Evolutionary conservation across 2,113 vertebrate species (phyloP).

Genomic region (Hypocryptadius cinnamomeus): DNA sequence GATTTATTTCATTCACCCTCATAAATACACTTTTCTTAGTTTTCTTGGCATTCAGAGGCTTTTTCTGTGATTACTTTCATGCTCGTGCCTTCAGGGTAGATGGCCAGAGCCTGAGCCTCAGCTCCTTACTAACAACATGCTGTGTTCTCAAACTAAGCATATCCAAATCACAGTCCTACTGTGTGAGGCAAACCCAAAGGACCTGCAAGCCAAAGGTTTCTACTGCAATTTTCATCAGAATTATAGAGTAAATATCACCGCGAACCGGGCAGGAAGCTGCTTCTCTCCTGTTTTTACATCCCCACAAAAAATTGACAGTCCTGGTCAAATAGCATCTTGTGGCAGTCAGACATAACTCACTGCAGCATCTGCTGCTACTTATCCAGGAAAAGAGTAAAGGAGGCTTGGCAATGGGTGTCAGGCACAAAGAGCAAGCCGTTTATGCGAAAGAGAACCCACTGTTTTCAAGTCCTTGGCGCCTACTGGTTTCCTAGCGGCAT

Average conservation of each 20-base stretch:
- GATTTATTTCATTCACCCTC: not conserved
- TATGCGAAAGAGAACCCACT: not conserved
- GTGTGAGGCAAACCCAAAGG: rapidly evolving
- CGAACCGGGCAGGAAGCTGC: not conserved
- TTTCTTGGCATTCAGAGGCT: not conserved
- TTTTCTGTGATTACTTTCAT: not conserved
- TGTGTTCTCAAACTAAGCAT: not conserved
- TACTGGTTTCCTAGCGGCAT: not conserved
- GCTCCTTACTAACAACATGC: not conserved
- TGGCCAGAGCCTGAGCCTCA: not conserved
- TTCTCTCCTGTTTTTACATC: rapidly evolving
- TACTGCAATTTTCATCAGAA: not conserved
- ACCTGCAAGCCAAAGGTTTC: not conserved
- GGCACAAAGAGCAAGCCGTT: not conserved
- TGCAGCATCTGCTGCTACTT: not conserved
- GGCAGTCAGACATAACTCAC: too few relatives aligned
- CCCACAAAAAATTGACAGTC: not conserved
- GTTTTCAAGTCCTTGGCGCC: not conserved
- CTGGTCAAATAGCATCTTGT: not conserved
- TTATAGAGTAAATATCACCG: not conserved
- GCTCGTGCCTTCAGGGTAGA: not conserved
- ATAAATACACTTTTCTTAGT: not conserved
- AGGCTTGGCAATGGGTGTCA: not conserved
- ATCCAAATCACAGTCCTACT: not conserved
- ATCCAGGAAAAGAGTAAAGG: not conserved